Conservation (phyloP, 2,113 vertebrate genomes). For the Bothrops jararaca region DNA sequence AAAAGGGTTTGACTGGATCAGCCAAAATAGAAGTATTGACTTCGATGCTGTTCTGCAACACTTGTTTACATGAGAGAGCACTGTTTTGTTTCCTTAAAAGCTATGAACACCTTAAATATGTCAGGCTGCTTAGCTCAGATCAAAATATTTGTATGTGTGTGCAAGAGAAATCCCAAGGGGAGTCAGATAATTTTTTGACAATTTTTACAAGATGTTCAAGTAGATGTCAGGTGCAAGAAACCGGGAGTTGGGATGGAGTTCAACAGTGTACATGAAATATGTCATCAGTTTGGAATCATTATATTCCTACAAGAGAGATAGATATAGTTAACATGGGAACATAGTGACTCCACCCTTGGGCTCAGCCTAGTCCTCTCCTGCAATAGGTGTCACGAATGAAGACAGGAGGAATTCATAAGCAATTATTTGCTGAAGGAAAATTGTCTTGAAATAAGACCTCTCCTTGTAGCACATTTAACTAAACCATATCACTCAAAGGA, state of each 20-base stretch:
- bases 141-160: neutral
- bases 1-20: conserved; percentile 31
- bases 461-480: neutral
- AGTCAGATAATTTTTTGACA: neutral
- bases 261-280: neutral
- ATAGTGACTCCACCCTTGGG: neutral
- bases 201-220: neutral
- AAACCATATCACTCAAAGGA: neutral
- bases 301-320: neutral
- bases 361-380: no score
- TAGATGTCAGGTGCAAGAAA: neutral
- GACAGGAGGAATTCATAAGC: neutral
- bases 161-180: neutral
- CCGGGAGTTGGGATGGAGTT: neutral
- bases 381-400: neutral
- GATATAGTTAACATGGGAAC: no score
- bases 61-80: neutral
- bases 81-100: conserved; percentile 5
- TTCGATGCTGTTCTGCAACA: neutral
- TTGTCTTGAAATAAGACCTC: neutral
- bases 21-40: neutral
- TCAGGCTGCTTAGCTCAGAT: neutral
- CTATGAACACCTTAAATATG: neutral
- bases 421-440: neutral
- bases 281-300: no score